Conservation (phyloP, 1,140 invertebrate species). For the Prorops nasuta region DNA sequence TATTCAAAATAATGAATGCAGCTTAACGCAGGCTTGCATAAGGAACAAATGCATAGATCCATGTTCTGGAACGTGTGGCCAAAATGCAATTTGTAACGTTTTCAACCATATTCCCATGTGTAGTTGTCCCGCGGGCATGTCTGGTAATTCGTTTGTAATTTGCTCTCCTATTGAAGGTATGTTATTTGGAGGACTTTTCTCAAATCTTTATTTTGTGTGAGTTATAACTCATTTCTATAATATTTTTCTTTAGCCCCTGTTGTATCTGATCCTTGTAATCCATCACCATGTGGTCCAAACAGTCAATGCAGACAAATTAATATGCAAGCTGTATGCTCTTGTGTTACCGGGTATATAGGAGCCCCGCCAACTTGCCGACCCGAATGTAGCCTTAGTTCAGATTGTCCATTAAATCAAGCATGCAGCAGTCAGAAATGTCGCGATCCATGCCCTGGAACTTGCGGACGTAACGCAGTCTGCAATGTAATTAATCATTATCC, state of each 20-base stretch:
- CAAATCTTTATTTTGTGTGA: background rate
- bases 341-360: slow-evolving; percentile 48
- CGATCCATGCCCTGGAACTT: slow-evolving; percentile 57
- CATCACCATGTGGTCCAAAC: slow-evolving; percentile 62
- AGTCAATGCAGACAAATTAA: slow-evolving; percentile 57
- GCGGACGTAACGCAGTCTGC: slow-evolving; percentile 62
- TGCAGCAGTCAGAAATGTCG: slow-evolving; percentile 57
- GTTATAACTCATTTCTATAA: slow-evolving; percentile 39
- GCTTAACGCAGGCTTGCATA: slow-evolving; percentile 67
- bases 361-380: slow-evolving; percentile 57
- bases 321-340: slow-evolving; percentile 51
- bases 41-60: slow-evolving; percentile 75
- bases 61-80: slow-evolving; percentile 70
- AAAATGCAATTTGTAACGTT: slow-evolving; percentile 67
- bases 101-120: slow-evolving; percentile 74
- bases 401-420: slow-evolving; percentile 50
- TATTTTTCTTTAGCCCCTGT: slow-evolving; percentile 30
- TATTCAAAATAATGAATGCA: slow-evolving; percentile 69
- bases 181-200: slow-evolving; percentile 16
- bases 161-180: slow-evolving; percentile 60
- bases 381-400: slow-evolving; percentile 54
- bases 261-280: slow-evolving; percentile 49
- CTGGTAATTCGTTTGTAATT: slow-evolving; percentile 69
- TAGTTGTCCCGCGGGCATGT: slow-evolving; percentile 65
- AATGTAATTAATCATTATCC: slow-evolving; percentile 75